Conservation (phyloP, 1,140 invertebrate species). For the Cryptotermes secundus region DNA sequence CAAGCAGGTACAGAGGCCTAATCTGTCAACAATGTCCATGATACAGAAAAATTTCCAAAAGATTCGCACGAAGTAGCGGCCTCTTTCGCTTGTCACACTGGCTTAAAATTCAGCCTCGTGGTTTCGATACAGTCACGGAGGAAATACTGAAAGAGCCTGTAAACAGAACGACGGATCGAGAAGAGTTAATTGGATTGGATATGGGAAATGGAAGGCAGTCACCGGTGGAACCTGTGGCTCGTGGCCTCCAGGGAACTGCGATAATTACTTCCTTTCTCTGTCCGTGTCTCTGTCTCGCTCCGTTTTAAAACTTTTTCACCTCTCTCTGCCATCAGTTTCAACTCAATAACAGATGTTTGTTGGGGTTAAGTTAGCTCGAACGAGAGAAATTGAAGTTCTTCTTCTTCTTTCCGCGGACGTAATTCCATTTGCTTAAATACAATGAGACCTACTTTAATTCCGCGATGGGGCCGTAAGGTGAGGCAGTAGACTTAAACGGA, state of each 20-base stretch:
- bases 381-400: background rate
- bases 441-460: too few species aligned
- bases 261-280: constrained; percentile 21
- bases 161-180: background rate
- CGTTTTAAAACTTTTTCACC: constrained; percentile 21
- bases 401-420: background rate
- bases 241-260: background rate
- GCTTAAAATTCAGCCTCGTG: background rate
- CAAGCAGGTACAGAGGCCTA: too few species aligned
- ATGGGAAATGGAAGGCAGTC: background rate
- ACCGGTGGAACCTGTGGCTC: background rate
- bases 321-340: background rate
- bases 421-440: background rate
- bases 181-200: background rate
- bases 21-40: too few species aligned
- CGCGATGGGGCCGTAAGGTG: too few species aligned
- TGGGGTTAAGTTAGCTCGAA: background rate
- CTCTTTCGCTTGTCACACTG: background rate
- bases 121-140: background rate
- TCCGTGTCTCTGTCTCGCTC: background rate
- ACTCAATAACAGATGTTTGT: constrained; percentile 14
- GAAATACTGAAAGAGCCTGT: background rate
- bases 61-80: too few species aligned
- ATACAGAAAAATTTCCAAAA: too few species aligned
- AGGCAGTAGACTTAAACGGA: too few species aligned